Evolutionary conservation across 2,113 vertebrate genomes (phyloP).

Genomic region (Raja brachyura): DNA sequence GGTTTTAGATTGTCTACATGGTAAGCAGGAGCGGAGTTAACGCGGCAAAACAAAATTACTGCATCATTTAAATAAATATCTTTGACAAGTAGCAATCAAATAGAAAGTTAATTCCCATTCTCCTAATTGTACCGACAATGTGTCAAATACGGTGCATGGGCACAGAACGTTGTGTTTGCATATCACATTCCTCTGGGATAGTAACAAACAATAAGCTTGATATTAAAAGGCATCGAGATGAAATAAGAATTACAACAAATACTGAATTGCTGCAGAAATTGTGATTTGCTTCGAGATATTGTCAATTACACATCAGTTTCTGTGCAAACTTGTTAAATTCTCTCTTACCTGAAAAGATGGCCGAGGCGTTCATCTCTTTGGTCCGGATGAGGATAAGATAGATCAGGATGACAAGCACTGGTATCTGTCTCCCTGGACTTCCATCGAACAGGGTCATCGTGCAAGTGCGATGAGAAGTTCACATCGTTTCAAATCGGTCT

Average conservation of each 20-base stretch:
- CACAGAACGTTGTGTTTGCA: not conserved
- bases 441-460: slow-evolving; percentile 16
- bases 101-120: not conserved
- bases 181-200: not conserved
- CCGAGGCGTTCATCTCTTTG: not conserved
- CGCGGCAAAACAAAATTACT: not conserved
- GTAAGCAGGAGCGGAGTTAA: not conserved
- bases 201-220: not conserved
- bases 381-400: not conserved
- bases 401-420: not conserved
- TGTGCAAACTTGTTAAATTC: not conserved
- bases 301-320: not conserved
- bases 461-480: not conserved
- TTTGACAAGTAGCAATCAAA: not conserved
- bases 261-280: no score
- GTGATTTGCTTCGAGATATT: not conserved
- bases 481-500: slow-evolving; percentile 14
- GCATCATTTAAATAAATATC: not conserved
- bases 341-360: slow-evolving; percentile 9
- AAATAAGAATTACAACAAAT: not conserved
- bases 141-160: not conserved
- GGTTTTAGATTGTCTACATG: not conserved
- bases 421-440: slow-evolving; percentile 24
- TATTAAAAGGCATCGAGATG: not conserved
- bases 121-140: no score